Evolutionary conservation across 2,888 invertebrate species (phyloP).

Genomic region (Apoderus coryli): DNA sequence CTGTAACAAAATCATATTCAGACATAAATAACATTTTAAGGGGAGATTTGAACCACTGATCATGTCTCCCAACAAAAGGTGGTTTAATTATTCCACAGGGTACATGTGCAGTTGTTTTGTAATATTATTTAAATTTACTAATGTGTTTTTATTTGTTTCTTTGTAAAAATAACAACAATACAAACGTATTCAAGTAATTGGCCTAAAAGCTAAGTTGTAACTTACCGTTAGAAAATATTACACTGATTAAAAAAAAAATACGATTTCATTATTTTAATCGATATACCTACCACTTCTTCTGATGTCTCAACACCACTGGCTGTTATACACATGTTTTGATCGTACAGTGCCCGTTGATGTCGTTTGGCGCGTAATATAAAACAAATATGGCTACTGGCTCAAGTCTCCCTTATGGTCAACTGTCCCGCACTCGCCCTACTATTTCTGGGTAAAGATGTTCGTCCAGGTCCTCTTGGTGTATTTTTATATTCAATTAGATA

Average conservation of each 20-base stretch:
- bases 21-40: not conserved
- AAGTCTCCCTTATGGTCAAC: constrained; percentile 2
- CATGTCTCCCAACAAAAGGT: not conserved
- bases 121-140: no score
- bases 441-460: no score
- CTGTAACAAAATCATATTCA: constrained; percentile 2
- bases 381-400: not conserved
- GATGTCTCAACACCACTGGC: no score
- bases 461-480: no score
- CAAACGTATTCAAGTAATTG: not conserved
- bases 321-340: no score
- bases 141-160: no score
- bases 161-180: not conserved
- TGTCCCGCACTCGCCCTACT: constrained; percentile 1
- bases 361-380: constrained; percentile 1
- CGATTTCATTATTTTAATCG: no score
- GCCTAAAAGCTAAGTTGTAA: not conserved
- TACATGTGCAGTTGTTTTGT: no score
- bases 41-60: constrained; percentile 1
- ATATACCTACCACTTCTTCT: no score
- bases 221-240: not conserved
- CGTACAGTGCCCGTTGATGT: no score
- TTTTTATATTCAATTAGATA: no score
- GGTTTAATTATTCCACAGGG: not conserved
- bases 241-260: not conserved